phyloP scores from a whole-genome alignment of 2,888 invertebrate species.

The Tanypteryx hageni region DNA sequence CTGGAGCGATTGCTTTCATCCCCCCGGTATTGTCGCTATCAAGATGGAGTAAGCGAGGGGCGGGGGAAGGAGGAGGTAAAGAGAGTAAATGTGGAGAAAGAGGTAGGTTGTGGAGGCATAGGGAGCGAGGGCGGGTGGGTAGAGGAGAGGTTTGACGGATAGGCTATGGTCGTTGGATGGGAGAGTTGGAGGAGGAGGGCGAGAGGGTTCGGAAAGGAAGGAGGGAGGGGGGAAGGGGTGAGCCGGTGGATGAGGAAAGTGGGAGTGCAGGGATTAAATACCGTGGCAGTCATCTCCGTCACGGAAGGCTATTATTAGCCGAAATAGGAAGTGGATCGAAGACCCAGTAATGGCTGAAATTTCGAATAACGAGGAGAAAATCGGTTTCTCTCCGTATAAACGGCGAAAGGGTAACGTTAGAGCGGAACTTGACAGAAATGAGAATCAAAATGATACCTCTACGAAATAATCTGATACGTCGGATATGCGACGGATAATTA shows the following conservation, averaged over 20 bases:
- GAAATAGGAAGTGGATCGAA: slow-evolving; percentile 25
- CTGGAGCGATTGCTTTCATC: no score
- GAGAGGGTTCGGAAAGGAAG: neutral
- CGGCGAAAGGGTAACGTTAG: slow-evolving; percentile 1
- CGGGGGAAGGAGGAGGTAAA: no score
- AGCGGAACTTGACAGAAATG: neutral
- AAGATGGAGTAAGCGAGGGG: no score
- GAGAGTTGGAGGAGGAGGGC: neutral
- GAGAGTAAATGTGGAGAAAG: no score
- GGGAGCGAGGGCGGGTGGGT: neutral
- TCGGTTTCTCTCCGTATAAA: neutral
- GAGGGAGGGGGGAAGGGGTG: neutral
- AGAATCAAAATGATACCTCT: neutral
- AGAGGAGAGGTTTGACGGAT: neutral
- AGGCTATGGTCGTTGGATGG: neutral
- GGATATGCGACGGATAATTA: neutral
- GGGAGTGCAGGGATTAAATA: neutral
- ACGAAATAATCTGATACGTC: neutral
- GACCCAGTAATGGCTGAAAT: slow-evolving; percentile 10
- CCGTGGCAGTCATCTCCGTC: slow-evolving; percentile 27
- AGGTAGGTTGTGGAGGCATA: neutral
- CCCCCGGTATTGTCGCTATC: no score
- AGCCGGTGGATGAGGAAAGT: no score
- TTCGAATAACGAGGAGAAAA: slow-evolving; percentile 20
- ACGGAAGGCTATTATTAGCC: slow-evolving; percentile 32